Evolutionary conservation across 2,888 invertebrate genomes (phyloP).

Genomic region (Hemistola chrysoprasaria): DNA sequence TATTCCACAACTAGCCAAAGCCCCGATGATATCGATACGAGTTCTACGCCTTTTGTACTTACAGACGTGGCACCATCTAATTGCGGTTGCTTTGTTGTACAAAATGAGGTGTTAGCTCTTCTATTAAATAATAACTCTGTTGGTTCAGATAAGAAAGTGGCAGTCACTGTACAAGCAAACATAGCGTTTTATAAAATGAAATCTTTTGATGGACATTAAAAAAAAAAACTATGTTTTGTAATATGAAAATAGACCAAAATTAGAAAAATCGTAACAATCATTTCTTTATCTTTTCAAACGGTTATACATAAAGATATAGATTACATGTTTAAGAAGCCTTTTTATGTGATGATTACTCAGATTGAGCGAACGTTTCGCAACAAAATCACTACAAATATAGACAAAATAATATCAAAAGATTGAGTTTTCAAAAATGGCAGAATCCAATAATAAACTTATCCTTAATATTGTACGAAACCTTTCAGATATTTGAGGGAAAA

Average conservation of each 20-base stretch:
- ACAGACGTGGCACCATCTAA: conserved; percentile 70
- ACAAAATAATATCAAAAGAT: no score
- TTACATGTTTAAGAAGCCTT: no score
- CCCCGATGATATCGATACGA: conserved; percentile 74
- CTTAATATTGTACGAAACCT: no score
- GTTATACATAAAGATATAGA: no score
- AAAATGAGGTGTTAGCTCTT: conserved; percentile 80
- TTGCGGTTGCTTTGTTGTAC: conserved; percentile 77
- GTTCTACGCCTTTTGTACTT: conserved; percentile 66
- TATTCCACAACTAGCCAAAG: conserved; percentile 20
- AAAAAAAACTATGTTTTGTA: background rate
- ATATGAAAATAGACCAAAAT: background rate
- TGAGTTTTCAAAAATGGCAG: no score
- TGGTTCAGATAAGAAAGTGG: conserved; percentile 56
- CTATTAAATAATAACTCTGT: conserved; percentile 77
- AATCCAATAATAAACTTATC: no score
- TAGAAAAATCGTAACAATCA: no score
- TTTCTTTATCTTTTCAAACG: no score
- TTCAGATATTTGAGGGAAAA: no score
- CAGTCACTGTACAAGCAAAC: conserved; percentile 24
- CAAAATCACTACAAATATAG: no score
- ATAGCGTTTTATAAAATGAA: conserved; percentile 3
- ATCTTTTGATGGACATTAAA: background rate
- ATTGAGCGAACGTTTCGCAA: no score
- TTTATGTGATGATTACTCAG: no score